These are phyloP conservation scores for Cephalopterus ornatus DNA, from an alignment of 2,113 vertebrate species.

Conservation along the genomic window DNA sequence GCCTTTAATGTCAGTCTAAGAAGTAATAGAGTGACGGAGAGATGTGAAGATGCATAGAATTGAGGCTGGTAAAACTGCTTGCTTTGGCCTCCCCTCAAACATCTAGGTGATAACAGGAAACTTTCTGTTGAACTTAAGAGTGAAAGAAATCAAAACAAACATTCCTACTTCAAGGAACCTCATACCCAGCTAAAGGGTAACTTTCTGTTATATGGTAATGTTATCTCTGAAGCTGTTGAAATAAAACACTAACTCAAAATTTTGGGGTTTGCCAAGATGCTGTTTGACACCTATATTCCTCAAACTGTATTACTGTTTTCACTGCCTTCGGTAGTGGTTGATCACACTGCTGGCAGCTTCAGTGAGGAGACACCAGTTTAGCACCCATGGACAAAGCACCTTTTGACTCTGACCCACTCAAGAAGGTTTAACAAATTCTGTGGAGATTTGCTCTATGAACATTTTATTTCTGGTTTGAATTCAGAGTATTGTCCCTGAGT, in stretches of 20 bases:
- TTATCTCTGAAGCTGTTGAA: background rate
- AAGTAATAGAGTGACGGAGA: background rate
- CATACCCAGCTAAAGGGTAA: background rate
- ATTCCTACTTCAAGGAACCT: background rate
- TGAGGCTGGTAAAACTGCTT: background rate
- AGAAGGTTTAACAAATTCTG: background rate
- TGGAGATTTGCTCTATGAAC: background rate
- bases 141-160: conserved; percentile 10
- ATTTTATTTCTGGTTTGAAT: background rate
- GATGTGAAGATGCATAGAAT: background rate
- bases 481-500: background rate
- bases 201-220: background rate
- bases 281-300: background rate
- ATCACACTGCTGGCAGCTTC: background rate
- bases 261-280: background rate
- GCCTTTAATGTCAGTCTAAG: conserved; percentile 8
- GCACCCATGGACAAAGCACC: background rate
- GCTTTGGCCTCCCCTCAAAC: conserved; percentile 17
- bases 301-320: background rate
- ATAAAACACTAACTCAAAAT: background rate
- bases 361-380: background rate
- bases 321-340: rapidly evolving
- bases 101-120: background rate
- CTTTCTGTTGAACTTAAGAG: background rate
- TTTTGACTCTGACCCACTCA: background rate